A percentile compares a stretch with the other conserved stretches of the same genome.
These are phyloP conservation scores for Drosophila pectinifera DNA, from an alignment of 1,140 invertebrate species.

Conservation along the genomic window DNA sequence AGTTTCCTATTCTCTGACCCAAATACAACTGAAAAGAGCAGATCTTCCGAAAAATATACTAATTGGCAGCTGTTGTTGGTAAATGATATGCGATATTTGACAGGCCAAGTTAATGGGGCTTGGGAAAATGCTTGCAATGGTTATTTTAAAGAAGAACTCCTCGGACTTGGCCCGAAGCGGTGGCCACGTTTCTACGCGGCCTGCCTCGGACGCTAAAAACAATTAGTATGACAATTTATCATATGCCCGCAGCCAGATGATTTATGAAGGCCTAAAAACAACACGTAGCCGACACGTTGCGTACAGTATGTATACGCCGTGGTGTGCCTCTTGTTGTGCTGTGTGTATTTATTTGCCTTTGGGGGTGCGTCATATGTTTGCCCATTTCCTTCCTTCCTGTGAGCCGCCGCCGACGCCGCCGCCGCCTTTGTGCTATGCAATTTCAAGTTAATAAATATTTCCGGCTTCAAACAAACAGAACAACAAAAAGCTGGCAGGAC, in stretches of 20 bases:
- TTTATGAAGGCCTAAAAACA: conserved; percentile 70
- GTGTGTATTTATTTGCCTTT: conserved; percentile 66
- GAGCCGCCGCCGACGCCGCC: conserved; percentile 11
- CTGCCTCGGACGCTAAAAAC: conserved; percentile 78
- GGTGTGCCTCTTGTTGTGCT: conserved; percentile 2
- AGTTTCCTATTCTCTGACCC: background rate
- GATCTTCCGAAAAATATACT: background rate
- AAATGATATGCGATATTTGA: conserved; percentile 74
- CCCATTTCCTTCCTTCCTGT: conserved; percentile 73
- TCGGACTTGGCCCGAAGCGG: conserved; percentile 2
- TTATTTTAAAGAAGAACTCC: conserved; percentile 39
- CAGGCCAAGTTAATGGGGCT: conserved; percentile 55
- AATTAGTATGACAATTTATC: conserved; percentile 85
- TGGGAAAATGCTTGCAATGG: conserved; percentile 45
- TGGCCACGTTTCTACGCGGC: conserved; percentile 31
- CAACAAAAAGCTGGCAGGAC: conserved; percentile 47
- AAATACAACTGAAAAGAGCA: background rate
- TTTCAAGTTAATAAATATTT: conserved; percentile 83
- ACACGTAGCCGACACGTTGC: conserved; percentile 47
- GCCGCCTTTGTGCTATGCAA: conserved; percentile 63
- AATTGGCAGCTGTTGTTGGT: background rate
- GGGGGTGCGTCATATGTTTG: conserved; percentile 76
- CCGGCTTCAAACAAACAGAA: conserved; percentile 47
- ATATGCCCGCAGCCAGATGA: conserved; percentile 75
- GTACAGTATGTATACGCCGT: conserved; percentile 27